Evolutionary conservation across 2,888 invertebrate species (phyloP).

Genomic region (Heliconius charithonia): DNA sequence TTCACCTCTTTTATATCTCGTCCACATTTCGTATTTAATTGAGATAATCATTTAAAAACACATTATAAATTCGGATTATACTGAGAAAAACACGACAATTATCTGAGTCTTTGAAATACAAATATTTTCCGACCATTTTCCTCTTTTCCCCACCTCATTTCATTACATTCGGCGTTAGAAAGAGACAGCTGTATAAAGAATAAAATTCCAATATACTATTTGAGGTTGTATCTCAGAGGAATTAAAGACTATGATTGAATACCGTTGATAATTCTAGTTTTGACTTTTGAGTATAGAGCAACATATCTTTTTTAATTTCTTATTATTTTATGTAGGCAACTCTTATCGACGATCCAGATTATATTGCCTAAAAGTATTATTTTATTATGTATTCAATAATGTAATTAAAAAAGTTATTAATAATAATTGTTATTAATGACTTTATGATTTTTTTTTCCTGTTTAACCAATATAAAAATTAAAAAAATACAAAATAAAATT

Average conservation of each 20-base stretch:
- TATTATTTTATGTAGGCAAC: constrained; percentile 9
- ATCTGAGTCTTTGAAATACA: constrained; percentile 48
- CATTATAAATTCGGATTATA: constrained; percentile 38
- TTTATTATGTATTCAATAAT: neutral
- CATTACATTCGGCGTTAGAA: constrained; percentile 15
- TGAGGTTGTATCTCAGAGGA: neutral
- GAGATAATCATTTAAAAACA: constrained; percentile 33
- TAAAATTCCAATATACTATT: constrained; percentile 27
- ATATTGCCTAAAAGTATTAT: neutral
- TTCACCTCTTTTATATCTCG: constrained; percentile 37
- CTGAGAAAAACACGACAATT: constrained; percentile 38
- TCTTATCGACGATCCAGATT: neutral
- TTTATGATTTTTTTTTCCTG: neutral
- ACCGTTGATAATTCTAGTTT: neutral
- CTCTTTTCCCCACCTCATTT: constrained; percentile 46
- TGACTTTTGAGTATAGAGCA: constrained; percentile 30
- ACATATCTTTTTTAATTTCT: constrained; percentile 7
- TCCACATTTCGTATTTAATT: constrained; percentile 43
- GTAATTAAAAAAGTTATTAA: neutral
- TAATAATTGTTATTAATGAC: neutral
- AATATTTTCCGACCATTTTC: constrained; percentile 52
- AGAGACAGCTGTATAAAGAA: constrained; percentile 23
- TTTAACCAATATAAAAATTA: neutral
- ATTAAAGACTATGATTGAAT: constrained; percentile 34
- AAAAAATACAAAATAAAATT: neutral